Percentiles rank a stretch among this genome's conserved stretches.
phyloP scores from a whole-genome alignment of 1,140 invertebrate genomes.

The Goniozus legneri region DNA sequence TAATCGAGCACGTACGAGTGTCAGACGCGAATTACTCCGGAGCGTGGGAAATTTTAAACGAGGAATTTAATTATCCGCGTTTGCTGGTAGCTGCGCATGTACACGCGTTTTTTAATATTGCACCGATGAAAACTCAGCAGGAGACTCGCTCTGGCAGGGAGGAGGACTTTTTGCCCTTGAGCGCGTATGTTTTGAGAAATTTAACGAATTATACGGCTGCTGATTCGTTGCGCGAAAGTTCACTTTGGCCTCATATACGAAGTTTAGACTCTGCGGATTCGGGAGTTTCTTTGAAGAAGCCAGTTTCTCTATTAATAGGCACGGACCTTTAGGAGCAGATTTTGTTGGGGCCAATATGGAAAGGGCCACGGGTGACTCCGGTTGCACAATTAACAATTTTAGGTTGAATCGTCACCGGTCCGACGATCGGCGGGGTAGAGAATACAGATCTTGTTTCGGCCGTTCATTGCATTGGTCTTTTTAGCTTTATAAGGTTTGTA shows the following conservation, averaged over 20 bases:
- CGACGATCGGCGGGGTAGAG: too few relatives aligned
- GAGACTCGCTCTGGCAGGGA: background rate
- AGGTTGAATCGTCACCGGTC: too few relatives aligned
- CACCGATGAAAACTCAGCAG: too few relatives aligned
- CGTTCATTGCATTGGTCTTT: too few relatives aligned
- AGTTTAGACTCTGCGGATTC: background rate
- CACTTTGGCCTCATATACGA: background rate
- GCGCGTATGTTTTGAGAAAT: background rate
- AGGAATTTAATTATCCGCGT: too few relatives aligned
- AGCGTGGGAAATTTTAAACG: too few relatives aligned
- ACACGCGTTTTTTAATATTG: too few relatives aligned
- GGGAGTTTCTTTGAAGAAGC: background rate
- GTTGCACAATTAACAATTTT: background rate
- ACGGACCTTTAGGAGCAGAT: background rate
- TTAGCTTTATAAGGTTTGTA: too few relatives aligned
- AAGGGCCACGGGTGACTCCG: background rate
- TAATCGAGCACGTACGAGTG: too few relatives aligned
- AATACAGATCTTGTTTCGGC: too few relatives aligned
- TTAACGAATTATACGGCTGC: background rate
- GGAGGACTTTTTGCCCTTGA: background rate
- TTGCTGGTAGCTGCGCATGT: too few relatives aligned
- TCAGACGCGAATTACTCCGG: too few relatives aligned
- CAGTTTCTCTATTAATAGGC: background rate
- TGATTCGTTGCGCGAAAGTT: background rate
- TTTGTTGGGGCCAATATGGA: background rate